A percentile compares a stretch with the other conserved stretches of the same genome.
Conservation (phyloP, 2,888 invertebrate species). For the Cheilosia impressa region DNA sequence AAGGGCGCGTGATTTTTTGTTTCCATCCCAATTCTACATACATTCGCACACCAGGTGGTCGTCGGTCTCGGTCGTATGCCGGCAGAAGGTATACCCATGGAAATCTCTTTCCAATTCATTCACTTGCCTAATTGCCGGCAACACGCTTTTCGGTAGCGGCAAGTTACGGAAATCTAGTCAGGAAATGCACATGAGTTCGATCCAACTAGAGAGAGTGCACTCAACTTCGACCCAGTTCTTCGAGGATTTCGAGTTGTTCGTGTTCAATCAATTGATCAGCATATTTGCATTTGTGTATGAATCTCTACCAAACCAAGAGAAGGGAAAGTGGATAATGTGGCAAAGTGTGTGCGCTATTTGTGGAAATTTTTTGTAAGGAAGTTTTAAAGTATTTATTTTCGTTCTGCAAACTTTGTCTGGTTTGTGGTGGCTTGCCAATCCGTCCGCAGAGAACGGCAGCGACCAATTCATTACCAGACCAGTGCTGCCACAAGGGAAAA, state of each 20-base stretch:
- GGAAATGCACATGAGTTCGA: conserved; percentile 60
- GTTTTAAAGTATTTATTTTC: too few species aligned
- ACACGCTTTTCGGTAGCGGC: neutral
- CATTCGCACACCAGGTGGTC: conserved; percentile 1
- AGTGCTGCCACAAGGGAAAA: too few species aligned
- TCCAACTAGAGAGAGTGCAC: conserved; percentile 55
- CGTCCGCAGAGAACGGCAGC: too few species aligned
- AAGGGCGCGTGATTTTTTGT: conserved; percentile 25
- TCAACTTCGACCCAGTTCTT: conserved; percentile 64
- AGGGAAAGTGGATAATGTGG: neutral
- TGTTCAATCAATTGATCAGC: conserved; percentile 65
- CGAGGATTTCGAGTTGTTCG: conserved; percentile 41
- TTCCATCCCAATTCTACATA: conserved; percentile 3
- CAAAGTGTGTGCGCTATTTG: neutral
- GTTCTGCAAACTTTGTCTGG: too few species aligned
- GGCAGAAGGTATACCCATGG: conserved; percentile 7
- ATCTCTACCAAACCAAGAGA: neutral
- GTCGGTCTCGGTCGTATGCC: neutral
- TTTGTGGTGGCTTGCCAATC: too few species aligned
- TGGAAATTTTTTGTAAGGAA: neutral
- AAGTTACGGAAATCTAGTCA: conserved; percentile 47
- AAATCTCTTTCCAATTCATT: conserved; percentile 57
- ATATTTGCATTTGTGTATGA: neutral
- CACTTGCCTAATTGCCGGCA: conserved; percentile 60
- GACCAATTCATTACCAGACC: too few species aligned